These are phyloP conservation scores for Sus scrofa DNA, from an alignment of 2,113 vertebrate species.

Conservation along the genomic window DNA sequence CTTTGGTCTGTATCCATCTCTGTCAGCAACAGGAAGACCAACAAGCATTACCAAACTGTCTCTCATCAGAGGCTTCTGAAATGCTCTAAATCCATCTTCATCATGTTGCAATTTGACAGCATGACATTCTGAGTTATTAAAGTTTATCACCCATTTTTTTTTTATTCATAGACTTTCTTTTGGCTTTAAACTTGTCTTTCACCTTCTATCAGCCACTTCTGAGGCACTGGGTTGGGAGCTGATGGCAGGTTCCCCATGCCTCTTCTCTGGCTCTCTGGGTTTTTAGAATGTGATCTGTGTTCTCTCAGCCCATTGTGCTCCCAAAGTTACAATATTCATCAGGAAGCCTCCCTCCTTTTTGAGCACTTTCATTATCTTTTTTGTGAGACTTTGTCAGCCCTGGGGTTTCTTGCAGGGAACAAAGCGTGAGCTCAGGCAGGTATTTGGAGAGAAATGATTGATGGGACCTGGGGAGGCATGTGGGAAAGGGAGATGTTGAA, in stretches of 20 bases:
- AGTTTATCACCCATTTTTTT: neutral
- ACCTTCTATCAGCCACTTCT: rapidly evolving
- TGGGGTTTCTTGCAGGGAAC: neutral
- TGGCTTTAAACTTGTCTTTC: neutral
- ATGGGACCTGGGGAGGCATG: no score
- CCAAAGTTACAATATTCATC: neutral
- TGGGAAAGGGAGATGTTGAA: neutral
- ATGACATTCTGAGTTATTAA: neutral
- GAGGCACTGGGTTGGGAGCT: rapidly evolving
- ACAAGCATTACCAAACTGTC: neutral
- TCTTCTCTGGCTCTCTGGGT: neutral
- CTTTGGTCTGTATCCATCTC: neutral
- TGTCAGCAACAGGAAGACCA: neutral
- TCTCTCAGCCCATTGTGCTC: neutral
- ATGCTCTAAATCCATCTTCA: neutral
- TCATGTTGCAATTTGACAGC: neutral
- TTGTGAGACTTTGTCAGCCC: neutral
- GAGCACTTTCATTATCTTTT: neutral
- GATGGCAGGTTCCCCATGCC: rapidly evolving
- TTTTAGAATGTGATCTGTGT: neutral
- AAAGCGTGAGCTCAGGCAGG: neutral
- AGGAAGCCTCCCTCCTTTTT: neutral
- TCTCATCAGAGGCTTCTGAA: neutral
- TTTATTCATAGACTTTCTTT: neutral
- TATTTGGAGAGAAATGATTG: neutral